phyloP scores from a whole-genome alignment of 2,797 vertebrate species.

The Poecile montanus region DNA sequence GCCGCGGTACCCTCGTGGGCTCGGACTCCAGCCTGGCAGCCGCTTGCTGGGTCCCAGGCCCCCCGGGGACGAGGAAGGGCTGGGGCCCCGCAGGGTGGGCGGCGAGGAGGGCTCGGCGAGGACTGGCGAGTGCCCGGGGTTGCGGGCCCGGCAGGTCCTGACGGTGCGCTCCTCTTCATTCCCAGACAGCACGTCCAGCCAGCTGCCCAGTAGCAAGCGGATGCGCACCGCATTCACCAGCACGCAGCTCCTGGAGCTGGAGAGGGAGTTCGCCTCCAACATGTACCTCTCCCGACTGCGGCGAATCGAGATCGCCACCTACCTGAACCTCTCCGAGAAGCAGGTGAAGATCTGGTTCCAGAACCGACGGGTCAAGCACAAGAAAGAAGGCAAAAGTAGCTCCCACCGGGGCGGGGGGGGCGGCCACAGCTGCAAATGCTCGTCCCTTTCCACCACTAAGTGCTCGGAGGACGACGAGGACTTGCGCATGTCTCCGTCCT shows the following conservation, averaged over 20 bases:
- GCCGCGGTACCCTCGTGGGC: no score
- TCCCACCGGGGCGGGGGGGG: conserved; percentile 83
- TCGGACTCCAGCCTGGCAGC: not conserved
- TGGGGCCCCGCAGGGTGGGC: not conserved
- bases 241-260: conserved; percentile 96
- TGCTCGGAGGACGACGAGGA: conserved; percentile 93
- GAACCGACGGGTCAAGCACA: conserved; percentile 98
- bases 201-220: conserved; percentile 96
- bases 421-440: conserved; percentile 90
- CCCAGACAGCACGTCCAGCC: conserved; percentile 88
- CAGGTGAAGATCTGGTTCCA: conserved; percentile 99
- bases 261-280: conserved; percentile 97
- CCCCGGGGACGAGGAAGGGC: no score
- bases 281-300: conserved; percentile 98
- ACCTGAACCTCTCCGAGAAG: conserved; percentile 98
- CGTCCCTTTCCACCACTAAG: conserved; percentile 85
- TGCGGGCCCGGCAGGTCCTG: not conserved
- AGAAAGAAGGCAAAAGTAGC: conserved; percentile 94
- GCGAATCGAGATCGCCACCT: conserved; percentile 98
- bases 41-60: rapidly evolving
- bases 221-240: conserved; percentile 99
- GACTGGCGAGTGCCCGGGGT: not conserved
- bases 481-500: conserved; percentile 91
- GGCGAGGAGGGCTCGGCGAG: not conserved
- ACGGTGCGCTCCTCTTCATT: not conserved